A percentile compares a stretch with the other conserved stretches of the same genome.
phyloP scores from a whole-genome alignment of 2,113 vertebrate genomes.

The Odocoileus virginianus region DNA sequence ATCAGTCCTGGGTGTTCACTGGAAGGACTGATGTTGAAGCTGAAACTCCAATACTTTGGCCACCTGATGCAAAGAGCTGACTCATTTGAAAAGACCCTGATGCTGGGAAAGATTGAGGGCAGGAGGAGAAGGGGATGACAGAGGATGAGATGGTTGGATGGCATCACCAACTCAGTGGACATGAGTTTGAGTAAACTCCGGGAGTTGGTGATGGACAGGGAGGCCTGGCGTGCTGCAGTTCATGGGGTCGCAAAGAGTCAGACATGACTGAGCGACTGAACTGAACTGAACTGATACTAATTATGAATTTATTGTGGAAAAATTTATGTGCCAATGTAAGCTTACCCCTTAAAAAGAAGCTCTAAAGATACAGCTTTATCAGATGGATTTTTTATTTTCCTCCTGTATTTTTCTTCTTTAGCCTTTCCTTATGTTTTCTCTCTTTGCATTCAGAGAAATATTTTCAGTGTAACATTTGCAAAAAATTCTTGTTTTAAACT shows the following conservation, averaged over 20 bases:
- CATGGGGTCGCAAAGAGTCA: neutral
- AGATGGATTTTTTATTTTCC: neutral
- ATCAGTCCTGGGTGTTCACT: neutral
- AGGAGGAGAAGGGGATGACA: neutral
- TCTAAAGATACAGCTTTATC: neutral
- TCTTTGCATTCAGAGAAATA: neutral
- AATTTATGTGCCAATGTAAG: neutral
- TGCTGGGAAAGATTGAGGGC: neutral
- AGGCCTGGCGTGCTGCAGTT: fast-evolving
- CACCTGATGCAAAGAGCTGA: neutral
- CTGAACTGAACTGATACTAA: neutral
- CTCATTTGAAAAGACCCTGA: neutral
- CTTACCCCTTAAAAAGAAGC: neutral
- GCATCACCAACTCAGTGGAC: neutral
- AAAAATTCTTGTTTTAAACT: neutral
- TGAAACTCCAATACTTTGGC: neutral
- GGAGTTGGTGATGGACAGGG: neutral
- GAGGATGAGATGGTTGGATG: neutral
- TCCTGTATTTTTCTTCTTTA: neutral
- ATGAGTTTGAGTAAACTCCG: neutral
- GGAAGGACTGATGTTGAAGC: neutral
- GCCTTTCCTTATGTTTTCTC: neutral
- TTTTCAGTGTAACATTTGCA: neutral
- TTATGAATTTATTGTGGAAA: neutral
- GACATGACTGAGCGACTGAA: neutral